Percentiles rank a stretch among this genome's conserved stretches.
These are phyloP conservation scores for Lysiphlebus fabarum DNA, from an alignment of 1,140 invertebrate genomes.

Conservation along the genomic window DNA sequence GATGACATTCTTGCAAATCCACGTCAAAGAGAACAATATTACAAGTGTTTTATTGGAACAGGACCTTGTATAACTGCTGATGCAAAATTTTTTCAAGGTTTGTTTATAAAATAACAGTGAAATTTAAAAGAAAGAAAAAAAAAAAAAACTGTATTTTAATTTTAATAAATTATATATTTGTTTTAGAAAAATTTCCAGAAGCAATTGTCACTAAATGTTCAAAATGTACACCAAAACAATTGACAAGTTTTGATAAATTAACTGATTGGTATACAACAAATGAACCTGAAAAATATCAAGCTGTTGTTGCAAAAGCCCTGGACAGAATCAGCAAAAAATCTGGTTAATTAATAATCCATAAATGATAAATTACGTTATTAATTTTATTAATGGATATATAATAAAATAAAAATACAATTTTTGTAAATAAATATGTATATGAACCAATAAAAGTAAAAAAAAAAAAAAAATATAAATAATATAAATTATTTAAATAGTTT, in stretches of 20 bases:
- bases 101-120: background rate
- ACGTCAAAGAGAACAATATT: conserved; percentile 24
- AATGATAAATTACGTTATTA: background rate
- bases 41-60: conserved; percentile 23
- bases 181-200: conserved; percentile 23
- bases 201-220: conserved; percentile 28
- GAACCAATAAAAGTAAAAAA: background rate
- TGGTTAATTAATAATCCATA: background rate
- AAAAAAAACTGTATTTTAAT: background rate
- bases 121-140: background rate
- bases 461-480: no score
- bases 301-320: conserved; percentile 18
- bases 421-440: conserved; percentile 3
- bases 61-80: conserved; percentile 27
- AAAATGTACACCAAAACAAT: conserved; percentile 31
- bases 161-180: no score
- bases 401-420: background rate
- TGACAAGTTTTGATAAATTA: conserved; percentile 17
- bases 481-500: no score
- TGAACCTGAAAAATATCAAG: conserved; percentile 22
- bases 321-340: conserved; percentile 11
- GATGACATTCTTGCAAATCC: conserved; percentile 25
- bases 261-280: conserved; percentile 25
- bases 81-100: conserved; percentile 30
- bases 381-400: background rate